phyloP scores from a whole-genome alignment of 2,113 vertebrate species.

The Rhinolophus ferrumequinum region DNA sequence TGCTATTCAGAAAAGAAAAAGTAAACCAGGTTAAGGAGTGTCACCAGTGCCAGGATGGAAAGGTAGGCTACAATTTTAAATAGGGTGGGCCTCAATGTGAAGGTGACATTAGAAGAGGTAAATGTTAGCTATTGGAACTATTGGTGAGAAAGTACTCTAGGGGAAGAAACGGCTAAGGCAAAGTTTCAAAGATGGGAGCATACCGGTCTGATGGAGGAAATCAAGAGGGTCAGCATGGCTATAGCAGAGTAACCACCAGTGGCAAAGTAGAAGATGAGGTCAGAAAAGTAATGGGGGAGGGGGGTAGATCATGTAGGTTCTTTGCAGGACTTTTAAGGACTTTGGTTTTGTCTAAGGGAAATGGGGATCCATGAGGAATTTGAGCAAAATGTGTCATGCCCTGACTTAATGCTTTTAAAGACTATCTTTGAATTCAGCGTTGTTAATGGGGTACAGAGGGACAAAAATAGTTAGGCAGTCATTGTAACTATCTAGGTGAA shows the following conservation, averaged over 20 bases:
- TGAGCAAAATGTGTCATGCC: background rate
- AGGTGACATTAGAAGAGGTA: background rate
- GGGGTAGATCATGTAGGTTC: background rate
- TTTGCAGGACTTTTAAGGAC: background rate
- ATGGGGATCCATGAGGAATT: background rate
- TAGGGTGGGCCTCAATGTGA: background rate
- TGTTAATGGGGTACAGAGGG: background rate
- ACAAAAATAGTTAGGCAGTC: background rate
- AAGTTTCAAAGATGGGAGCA: background rate
- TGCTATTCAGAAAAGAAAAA: background rate
- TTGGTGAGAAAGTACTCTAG: background rate
- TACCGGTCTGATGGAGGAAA: background rate
- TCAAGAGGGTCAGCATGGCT: background rate
- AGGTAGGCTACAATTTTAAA: background rate
- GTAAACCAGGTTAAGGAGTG: background rate
- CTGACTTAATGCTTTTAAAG: background rate
- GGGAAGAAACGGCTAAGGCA: background rate
- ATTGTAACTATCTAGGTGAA: background rate
- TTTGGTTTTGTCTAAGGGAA: background rate
- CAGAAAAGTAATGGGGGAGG: background rate
- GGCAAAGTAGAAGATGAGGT: background rate
- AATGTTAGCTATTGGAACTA: background rate
- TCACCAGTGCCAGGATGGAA: background rate
- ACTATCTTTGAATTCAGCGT: background rate
- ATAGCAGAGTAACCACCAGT: background rate